Conservation (phyloP, 2,797 vertebrate genomes). For the Hippocampus kuda region DNA sequence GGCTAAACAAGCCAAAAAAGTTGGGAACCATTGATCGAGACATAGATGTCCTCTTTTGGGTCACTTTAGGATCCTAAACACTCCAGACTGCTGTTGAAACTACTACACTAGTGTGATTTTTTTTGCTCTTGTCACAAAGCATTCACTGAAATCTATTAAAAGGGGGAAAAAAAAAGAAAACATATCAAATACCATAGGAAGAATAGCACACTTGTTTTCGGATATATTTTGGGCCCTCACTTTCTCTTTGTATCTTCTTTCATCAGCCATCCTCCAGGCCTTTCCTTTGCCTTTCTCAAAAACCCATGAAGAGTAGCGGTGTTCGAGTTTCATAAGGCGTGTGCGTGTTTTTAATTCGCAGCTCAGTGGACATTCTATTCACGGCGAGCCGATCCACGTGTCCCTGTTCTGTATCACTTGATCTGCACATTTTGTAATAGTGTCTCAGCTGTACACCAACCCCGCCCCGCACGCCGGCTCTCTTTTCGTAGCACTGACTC, state of each 20-base stretch:
- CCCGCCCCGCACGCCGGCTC: conserved; percentile 16
- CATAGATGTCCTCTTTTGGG: no score
- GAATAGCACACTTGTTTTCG: neutral
- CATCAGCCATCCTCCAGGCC: neutral
- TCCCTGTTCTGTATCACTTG: conserved; percentile 12
- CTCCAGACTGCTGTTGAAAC: no score
- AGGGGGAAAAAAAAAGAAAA: no score
- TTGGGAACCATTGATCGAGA: no score
- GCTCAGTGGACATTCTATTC: conserved; percentile 1
- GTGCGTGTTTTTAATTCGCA: neutral
- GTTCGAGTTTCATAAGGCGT: conserved; percentile 32
- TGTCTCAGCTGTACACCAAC: conserved; percentile 7
- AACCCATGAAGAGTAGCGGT: conserved; percentile 26
- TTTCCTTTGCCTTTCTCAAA: neutral
- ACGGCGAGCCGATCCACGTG: conserved; percentile 25
- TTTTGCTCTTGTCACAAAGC: no score
- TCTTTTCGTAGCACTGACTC: conserved; percentile 22
- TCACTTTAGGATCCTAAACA: no score
- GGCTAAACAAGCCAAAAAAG: no score
- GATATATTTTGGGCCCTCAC: neutral
- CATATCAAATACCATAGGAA: no score
- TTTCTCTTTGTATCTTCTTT: neutral
- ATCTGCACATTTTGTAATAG: conserved; percentile 28
- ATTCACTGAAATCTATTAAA: no score
- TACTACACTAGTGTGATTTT: no score